phyloP scores from a whole-genome alignment of 2,888 invertebrate species.

The Euzetes globulus region DNA sequence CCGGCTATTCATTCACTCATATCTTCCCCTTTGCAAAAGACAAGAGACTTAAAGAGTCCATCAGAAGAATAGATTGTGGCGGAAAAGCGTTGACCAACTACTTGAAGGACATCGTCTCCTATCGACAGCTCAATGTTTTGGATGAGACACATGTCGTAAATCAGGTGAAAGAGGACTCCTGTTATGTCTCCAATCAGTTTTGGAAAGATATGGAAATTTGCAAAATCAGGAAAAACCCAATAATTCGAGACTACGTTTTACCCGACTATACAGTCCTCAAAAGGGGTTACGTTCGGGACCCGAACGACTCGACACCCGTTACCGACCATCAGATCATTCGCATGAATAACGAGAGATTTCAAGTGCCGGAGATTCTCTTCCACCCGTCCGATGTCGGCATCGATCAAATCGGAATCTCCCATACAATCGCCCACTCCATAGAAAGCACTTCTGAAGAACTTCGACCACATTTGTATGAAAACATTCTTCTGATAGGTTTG shows the following conservation, averaged over 20 bases:
- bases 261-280: constrained; percentile 89
- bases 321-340: constrained; percentile 57
- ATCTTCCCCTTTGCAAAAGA: constrained; percentile 81
- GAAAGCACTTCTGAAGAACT: constrained; percentile 50
- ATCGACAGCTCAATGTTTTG: constrained; percentile 92
- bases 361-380: constrained; percentile 89
- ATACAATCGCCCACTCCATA: constrained; percentile 73
- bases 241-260: constrained; percentile 81
- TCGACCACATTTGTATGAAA: constrained; percentile 64
- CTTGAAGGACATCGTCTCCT: constrained; percentile 92
- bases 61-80: constrained; percentile 81
- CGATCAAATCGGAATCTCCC: constrained; percentile 79
- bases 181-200: constrained; percentile 82
- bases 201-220: constrained; percentile 63
- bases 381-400: constrained; percentile 91
- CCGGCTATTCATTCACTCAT: constrained; percentile 92
- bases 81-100: constrained; percentile 96
- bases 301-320: constrained; percentile 48
- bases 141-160: constrained; percentile 98
- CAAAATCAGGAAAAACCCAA: constrained; percentile 57
- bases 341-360: constrained; percentile 86
- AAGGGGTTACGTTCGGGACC: constrained; percentile 62
- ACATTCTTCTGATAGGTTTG: constrained; percentile 43
- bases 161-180: constrained; percentile 94
- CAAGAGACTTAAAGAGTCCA: constrained; percentile 54